Base-by-base conservation (phyloP, 2,113 vertebrate genomes). In the Glaucidium brasilianum region DNA sequence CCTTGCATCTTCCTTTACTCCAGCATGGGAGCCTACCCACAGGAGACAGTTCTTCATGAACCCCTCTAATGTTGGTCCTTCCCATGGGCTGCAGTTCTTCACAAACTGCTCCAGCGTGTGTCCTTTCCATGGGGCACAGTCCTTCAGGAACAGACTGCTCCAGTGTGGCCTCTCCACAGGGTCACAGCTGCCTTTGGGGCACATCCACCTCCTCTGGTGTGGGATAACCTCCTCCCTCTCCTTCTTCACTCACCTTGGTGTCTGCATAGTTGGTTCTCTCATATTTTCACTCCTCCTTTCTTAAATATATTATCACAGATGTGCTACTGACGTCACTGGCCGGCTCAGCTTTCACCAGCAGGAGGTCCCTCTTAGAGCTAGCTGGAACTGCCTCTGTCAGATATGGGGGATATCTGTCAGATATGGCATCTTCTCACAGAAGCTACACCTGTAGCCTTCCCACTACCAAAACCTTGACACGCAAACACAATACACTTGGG, bases 281-380 rank as follows among this genome's bases (percentile, higher is more conserved):
- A 47, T 43, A 30, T 35, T 45, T 15, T 19, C 16, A 53, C 20
- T 45, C 21, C 32, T 53, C 26, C 15, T 27, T 43, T 63, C 58
- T 73, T 53, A 73, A 84, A 35, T 43, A 23, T 26, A 27, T 47
- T 82, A 29, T 60, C 45, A 23, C 35, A 50, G 30, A 43, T 18
- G 45, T 20, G 45, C 17, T 47, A 47, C 45, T 19, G 17, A 19
- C 1, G 0, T 29, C 1, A 1, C 16, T 52, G 37, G 43, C 25
- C 4, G 23, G 55, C 45, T 60, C 11, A n/a, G 49, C 49, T 55
- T 64, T 34, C 17, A 17, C 21, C 45, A 60, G 18, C 3, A 18
- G 45, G 17, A 2, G 11, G 17, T 83, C 55, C 1, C 0, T 74
- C 68, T 53, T 73, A 37, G 15, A 63, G 37, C 26, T 12, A 9